phyloP scores from a whole-genome alignment of 2,797 vertebrate genomes.

The Toxotes lorentzi region DNA sequence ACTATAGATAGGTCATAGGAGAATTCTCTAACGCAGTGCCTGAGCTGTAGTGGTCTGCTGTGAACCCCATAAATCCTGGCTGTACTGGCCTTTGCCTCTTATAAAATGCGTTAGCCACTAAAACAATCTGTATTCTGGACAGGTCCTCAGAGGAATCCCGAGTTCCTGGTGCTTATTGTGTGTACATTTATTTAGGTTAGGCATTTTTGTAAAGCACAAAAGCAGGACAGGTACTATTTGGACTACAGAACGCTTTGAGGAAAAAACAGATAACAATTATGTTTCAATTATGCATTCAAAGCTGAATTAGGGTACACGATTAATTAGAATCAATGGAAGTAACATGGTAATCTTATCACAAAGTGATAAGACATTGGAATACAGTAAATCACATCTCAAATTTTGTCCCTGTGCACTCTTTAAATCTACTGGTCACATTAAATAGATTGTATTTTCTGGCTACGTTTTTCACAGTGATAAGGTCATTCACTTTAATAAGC shows the following conservation, averaged over 20 bases:
- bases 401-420: not conserved
- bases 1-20: slow-evolving; percentile 31
- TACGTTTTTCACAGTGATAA: slow-evolving; percentile 72
- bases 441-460: slow-evolving; percentile 39
- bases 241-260: not conserved
- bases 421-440: slow-evolving; percentile 20
- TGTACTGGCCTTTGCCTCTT: not conserved
- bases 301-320: not conserved
- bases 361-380: slow-evolving; percentile 9
- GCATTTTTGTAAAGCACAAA: slow-evolving; percentile 8
- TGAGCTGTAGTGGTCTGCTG: slow-evolving; percentile 7
- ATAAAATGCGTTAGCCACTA: not conserved
- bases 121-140: slow-evolving; percentile 9
- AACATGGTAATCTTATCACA: not conserved
- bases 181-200: not conserved
- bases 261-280: not conserved
- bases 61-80: not conserved
- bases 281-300: not conserved
- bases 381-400: slow-evolving; percentile 18
- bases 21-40: not conserved
- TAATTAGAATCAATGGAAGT: not conserved
- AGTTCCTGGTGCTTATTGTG: not conserved
- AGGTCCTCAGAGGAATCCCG: slow-evolving; percentile 10
- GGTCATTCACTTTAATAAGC: slow-evolving; percentile 79
- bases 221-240: slow-evolving; percentile 14